Conservation (phyloP, 2,797 vertebrate genomes). For the Triplophysa bombifrons region DNA sequence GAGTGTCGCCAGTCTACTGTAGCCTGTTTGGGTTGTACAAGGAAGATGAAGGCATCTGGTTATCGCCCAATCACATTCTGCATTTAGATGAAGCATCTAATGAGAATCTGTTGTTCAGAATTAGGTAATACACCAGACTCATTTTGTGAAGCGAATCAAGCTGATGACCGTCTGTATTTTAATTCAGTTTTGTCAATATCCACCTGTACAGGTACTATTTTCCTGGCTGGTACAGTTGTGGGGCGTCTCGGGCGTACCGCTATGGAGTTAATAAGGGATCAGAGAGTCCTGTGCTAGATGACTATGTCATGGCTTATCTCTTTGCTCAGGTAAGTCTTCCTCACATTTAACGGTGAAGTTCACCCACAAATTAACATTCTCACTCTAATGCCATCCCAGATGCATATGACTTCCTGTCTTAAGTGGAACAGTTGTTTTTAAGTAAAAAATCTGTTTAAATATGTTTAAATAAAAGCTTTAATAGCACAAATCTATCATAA, state of each 20-base stretch:
- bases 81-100: conserved; percentile 80
- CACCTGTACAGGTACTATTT: conserved; percentile 86
- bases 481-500: too few relatives aligned
- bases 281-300: conserved; percentile 91
- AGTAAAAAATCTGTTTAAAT: too few relatives aligned
- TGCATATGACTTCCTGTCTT: too few relatives aligned
- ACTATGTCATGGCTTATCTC: conserved; percentile 90
- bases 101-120: conserved; percentile 84
- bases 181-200: background rate
- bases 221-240: conserved; percentile 89
- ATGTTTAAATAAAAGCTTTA: too few relatives aligned
- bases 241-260: conserved; percentile 82
- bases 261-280: conserved; percentile 84
- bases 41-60: conserved; percentile 87
- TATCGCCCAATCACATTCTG: conserved; percentile 91
- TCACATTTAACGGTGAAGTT: background rate
- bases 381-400: too few relatives aligned
- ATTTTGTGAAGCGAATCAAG: background rate
- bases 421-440: too few relatives aligned
- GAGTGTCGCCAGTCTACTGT: conserved; percentile 89
- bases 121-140: conserved; percentile 74
- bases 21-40: conserved; percentile 91
- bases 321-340: conserved; percentile 87
- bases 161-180: background rate
- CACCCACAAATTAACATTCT: too few relatives aligned